A percentile compares a stretch with the other conserved stretches of the same genome.
Evolutionary conservation across 1,140 invertebrate species (phyloP).

Genomic region (Leptopilina clavipes): DNA sequence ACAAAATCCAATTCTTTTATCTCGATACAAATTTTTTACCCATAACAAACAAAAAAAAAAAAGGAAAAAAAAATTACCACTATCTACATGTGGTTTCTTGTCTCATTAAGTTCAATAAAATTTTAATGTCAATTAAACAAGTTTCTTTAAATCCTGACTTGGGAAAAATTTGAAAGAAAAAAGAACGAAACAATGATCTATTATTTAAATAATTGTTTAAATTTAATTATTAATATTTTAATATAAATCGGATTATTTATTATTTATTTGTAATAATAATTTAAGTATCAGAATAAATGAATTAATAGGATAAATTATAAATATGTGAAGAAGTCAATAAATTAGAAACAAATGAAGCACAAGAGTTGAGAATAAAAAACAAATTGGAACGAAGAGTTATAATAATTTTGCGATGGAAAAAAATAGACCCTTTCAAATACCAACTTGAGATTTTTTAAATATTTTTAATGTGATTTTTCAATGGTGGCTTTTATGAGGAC

Average conservation of each 20-base stretch:
- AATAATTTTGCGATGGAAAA: background rate
- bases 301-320: too few relatives aligned
- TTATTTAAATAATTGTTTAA: background rate
- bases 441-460: conserved; percentile 16
- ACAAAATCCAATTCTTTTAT: background rate
- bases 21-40: background rate
- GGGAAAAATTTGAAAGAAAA: too few relatives aligned
- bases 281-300: too few relatives aligned
- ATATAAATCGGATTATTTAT: too few relatives aligned
- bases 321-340: background rate
- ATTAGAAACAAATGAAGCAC: background rate
- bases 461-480: conserved; percentile 10
- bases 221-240: background rate
- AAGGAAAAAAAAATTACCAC: too few relatives aligned
- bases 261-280: too few relatives aligned
- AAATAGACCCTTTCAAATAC: conserved; percentile 19
- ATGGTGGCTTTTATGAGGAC: conserved; percentile 17
- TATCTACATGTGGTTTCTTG: conserved; percentile 6
- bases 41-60: background rate
- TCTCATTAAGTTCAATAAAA: background rate
- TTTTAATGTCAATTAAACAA: background rate
- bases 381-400: background rate
- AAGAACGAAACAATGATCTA: background rate
- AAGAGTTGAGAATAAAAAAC: background rate
- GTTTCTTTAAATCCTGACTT: background rate